These are phyloP conservation scores for Anguilla anguilla DNA, from an alignment of 2,797 vertebrate species.

Conservation along the genomic window DNA sequence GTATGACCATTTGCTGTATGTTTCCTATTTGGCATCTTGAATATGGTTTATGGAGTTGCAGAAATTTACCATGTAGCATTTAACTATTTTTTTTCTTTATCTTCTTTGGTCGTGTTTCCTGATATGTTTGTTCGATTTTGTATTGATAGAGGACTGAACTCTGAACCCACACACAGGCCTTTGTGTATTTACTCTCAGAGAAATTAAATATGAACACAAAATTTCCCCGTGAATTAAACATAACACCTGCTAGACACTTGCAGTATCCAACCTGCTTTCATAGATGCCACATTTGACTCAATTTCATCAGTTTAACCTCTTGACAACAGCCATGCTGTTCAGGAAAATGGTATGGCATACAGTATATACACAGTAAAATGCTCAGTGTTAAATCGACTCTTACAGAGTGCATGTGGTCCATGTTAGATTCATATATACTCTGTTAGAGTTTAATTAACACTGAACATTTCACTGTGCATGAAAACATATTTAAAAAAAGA, in stretches of 20 bases:
- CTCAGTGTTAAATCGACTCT: not conserved
- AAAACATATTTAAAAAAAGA: not conserved
- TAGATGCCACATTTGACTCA: not conserved
- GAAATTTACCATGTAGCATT: no score
- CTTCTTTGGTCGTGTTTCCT: not conserved
- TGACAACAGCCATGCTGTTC: not conserved
- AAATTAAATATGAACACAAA: not conserved
- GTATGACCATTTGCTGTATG: not conserved
- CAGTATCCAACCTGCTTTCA: not conserved
- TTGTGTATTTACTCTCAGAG: not conserved
- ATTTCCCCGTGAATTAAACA: not conserved
- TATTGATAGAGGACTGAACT: not conserved
- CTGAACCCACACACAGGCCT: not conserved
- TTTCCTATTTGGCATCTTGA: not conserved
- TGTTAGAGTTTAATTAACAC: no score
- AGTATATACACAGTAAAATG: not conserved
- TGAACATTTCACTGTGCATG: not conserved
- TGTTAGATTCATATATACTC: no score
- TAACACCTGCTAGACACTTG: not conserved
- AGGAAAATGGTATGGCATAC: not conserved
- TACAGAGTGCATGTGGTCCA: no score
- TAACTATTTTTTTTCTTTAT: not conserved
- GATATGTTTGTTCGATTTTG: not conserved
- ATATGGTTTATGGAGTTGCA: not conserved
- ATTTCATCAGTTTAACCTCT: not conserved